phyloP scores from a whole-genome alignment of 2,888 invertebrate species.

The Oithona nana region DNA sequence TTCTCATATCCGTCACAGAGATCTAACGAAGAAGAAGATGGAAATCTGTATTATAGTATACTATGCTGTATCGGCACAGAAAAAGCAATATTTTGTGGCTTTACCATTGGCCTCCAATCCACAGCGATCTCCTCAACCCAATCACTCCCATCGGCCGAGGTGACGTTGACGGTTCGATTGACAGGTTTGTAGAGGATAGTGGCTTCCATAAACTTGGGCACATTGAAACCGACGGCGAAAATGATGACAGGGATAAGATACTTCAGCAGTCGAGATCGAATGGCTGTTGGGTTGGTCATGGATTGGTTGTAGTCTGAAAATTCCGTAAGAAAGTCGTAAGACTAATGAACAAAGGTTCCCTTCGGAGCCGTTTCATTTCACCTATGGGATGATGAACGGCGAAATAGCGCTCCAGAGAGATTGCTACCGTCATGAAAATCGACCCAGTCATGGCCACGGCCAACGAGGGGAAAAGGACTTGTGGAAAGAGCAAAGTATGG shows the following conservation, averaged over 20 bases:
- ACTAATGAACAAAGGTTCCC: neutral
- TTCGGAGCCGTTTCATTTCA: too few relatives aligned
- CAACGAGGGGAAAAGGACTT: neutral
- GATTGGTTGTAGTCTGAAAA: neutral
- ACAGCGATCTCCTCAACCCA: too few relatives aligned
- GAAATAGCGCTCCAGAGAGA: constrained; percentile 9
- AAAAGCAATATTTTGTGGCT: neutral
- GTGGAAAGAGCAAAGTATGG: constrained; percentile 4
- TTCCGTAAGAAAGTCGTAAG: too few relatives aligned
- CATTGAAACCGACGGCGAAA: constrained; percentile 1
- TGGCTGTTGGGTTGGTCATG: constrained; percentile 5
- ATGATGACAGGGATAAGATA: constrained; percentile 12
- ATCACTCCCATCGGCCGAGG: too few relatives aligned
- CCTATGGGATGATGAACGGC: constrained; percentile 13
- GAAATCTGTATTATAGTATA: too few relatives aligned
- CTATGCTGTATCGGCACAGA: too few relatives aligned
- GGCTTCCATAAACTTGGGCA: constrained; percentile 14
- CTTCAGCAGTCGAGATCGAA: constrained; percentile 1
- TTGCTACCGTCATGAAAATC: constrained; percentile 10
- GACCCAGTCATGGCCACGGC: constrained; percentile 1
- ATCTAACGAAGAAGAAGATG: too few relatives aligned
- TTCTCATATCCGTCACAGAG: constrained; percentile 8
- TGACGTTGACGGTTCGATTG: neutral
- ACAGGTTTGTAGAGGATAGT: neutral
- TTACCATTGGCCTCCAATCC: too few relatives aligned